phyloP scores from a whole-genome alignment of 2,888 invertebrate genomes.

The Cataglyphis cursor region DNA sequence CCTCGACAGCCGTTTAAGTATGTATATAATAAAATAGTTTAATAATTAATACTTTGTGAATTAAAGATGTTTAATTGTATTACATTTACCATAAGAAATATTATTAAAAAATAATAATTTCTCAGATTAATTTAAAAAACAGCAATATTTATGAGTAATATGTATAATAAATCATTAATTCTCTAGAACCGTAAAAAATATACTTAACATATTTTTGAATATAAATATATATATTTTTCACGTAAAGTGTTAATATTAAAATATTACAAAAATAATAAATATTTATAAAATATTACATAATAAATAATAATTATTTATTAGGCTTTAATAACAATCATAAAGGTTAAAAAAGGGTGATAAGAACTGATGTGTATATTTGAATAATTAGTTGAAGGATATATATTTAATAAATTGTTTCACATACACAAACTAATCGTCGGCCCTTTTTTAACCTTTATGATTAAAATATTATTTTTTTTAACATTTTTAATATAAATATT shows the following conservation, averaged over 20 bases:
- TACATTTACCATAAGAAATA: neutral
- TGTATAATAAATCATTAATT: neutral
- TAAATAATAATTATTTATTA: too few species aligned
- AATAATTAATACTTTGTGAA: neutral
- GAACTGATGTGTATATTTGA: too few species aligned
- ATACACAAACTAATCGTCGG: too few species aligned
- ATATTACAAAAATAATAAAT: neutral
- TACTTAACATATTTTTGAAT: neutral
- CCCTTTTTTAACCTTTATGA: neutral
- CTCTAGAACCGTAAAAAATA: neutral
- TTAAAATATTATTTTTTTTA: neutral
- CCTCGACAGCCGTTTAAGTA: neutral
- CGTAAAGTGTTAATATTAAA: neutral
- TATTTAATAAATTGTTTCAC: too few species aligned
- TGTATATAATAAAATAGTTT: neutral
- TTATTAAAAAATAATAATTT: neutral
- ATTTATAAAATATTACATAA: too few species aligned
- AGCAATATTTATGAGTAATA: neutral
- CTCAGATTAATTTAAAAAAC: neutral
- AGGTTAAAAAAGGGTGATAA: too few species aligned
- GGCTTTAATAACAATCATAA: too few species aligned
- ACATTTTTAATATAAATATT: neutral
- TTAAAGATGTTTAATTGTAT: neutral
- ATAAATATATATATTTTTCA: neutral
- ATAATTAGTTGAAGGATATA: too few species aligned